Percentiles rank a stretch among this genome's conserved stretches.
These are phyloP conservation scores for Coturnix japonica DNA, from an alignment of 2,113 vertebrate species.

Conservation along the genomic window DNA sequence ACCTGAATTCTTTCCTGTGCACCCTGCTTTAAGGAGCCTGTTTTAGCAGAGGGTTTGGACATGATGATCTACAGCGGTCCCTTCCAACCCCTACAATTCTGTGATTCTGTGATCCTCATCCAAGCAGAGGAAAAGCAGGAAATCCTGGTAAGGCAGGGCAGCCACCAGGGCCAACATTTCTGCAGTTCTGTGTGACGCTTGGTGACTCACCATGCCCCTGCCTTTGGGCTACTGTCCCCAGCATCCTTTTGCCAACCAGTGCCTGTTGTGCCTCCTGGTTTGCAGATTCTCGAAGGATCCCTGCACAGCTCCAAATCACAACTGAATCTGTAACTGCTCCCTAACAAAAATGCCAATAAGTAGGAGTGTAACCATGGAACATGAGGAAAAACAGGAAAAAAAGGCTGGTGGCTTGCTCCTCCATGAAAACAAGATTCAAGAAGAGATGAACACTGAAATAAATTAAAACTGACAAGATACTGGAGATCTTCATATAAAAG, in stretches of 20 bases:
- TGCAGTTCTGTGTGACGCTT: not conserved
- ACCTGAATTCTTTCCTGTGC: too few species aligned
- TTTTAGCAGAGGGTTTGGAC: too few species aligned
- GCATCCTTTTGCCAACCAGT: rapidly evolving
- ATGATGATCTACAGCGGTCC: too few species aligned
- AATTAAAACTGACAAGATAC: not conserved
- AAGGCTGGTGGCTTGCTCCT: not conserved
- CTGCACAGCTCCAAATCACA: not conserved
- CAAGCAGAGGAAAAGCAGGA: not conserved
- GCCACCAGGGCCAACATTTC: rapidly evolving
- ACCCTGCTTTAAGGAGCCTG: too few species aligned
- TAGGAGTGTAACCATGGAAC: not conserved
- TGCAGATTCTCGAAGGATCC: rapidly evolving
- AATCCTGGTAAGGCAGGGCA: not conserved
- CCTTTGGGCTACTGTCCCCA: not conserved
- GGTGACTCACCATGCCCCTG: not conserved
- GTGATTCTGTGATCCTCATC: not conserved
- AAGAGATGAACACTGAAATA: not conserved
- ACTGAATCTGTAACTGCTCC: not conserved
- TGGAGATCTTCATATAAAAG: not conserved
- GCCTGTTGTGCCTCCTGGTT: not conserved
- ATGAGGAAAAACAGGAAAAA: not conserved
- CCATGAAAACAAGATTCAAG: not conserved
- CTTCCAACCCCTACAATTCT: too few species aligned
- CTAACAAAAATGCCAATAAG: not conserved